Conservation (phyloP, 92 coral and sea anemone species). For the Porites lobata region DNA sequence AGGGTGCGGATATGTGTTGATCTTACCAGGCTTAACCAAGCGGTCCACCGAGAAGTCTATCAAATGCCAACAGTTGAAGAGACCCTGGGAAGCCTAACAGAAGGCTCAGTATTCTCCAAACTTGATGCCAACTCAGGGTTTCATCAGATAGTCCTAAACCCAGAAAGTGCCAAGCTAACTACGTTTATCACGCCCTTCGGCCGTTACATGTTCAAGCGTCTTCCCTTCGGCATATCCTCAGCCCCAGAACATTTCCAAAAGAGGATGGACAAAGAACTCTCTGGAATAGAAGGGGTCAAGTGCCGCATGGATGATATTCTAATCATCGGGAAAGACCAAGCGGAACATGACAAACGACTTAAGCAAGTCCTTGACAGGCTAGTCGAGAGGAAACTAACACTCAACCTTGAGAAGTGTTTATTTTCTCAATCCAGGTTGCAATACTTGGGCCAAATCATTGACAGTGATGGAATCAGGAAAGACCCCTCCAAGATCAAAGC, state of each 20-base stretch:
- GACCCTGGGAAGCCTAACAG: no score
- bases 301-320: conserved; percentile 66
- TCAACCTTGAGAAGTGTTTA: no score
- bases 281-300: conserved; percentile 57
- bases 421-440: conserved; percentile 52
- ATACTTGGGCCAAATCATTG: conserved; percentile 62
- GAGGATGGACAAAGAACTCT: conserved; percentile 59
- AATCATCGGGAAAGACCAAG: conserved; percentile 63
- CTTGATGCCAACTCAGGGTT: no score
- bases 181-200: no score
- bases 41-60: no score
- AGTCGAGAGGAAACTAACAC: conserved; percentile 63
- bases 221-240: conserved; percentile 41
- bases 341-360: conserved; percentile 59
- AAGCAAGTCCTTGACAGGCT: conserved; percentile 55
- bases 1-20: no score
- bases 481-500: conserved; percentile 1
- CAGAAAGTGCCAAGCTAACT: no score
- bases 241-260: conserved; percentile 66
- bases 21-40: no score
- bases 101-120: no score
- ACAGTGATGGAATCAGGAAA: neutral
- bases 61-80: no score
- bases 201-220: no score
- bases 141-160: no score